phyloP scores from a whole-genome alignment of 2,113 vertebrate species.

The Girardinichthys multiradiatus region DNA sequence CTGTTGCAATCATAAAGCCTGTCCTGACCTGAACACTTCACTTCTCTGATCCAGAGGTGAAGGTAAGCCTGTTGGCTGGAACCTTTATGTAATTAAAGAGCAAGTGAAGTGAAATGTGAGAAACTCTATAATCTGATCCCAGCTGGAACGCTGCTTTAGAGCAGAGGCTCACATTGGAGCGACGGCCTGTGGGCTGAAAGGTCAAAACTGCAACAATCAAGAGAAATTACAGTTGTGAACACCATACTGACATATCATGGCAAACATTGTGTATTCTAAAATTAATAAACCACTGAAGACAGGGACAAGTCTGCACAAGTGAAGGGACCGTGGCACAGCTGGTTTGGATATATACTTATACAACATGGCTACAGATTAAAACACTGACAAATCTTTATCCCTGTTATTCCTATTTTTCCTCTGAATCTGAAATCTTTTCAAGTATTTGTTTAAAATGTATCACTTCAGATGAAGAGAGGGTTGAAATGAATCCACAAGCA shows the following conservation, averaged over 20 bases:
- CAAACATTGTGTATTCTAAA: slow-evolving; percentile 52
- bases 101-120: slow-evolving; percentile 66
- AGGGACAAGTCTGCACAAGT: slow-evolving; percentile 56
- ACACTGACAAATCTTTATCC: slow-evolving; percentile 12
- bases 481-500: slow-evolving; percentile 36
- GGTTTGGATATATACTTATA: too few relatives aligned
- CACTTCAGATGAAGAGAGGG: slow-evolving; percentile 26
- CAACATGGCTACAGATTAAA: slow-evolving; percentile 27
- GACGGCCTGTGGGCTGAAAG: slow-evolving; percentile 9
- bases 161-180: slow-evolving; percentile 15
- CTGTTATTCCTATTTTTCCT: slow-evolving; percentile 10
- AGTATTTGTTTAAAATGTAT: slow-evolving; percentile 28
- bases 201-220: slow-evolving; percentile 51
- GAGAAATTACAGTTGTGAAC: slow-evolving; percentile 31
- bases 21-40: slow-evolving; percentile 42
- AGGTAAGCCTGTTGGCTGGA: slow-evolving; percentile 52
- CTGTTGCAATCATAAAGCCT: slow-evolving; percentile 34
- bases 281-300: slow-evolving; percentile 56
- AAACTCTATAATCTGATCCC: slow-evolving; percentile 55
- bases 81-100: slow-evolving; percentile 71
- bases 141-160: slow-evolving; percentile 37
- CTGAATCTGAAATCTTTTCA: slow-evolving; percentile 35
- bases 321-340: slow-evolving; percentile 16
- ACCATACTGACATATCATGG: slow-evolving; percentile 31
- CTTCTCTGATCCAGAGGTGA: slow-evolving; percentile 56